A percentile compares a stretch with the other conserved stretches of the same genome.
Evolutionary conservation across 2,888 invertebrate species (phyloP).

Genomic region (Ametastegia equiseti): DNA sequence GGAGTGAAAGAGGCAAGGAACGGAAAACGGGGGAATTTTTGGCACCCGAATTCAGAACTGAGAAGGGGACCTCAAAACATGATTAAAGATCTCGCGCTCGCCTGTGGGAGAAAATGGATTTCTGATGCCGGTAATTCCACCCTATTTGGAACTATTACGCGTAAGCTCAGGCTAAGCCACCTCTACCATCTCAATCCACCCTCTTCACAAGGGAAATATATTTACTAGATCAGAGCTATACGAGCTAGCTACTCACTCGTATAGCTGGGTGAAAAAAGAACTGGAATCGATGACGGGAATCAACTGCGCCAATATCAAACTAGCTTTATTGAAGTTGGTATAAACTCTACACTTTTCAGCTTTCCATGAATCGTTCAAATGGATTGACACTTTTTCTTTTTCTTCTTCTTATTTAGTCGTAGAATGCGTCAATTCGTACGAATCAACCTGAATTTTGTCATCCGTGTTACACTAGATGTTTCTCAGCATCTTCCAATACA

Average conservation of each 20-base stretch:
- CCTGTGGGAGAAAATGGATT: conserved; percentile 71
- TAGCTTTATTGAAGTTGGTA: too few species aligned
- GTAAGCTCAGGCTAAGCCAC: conserved; percentile 67
- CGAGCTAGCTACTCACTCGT: conserved; percentile 56
- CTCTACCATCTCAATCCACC: conserved; percentile 65
- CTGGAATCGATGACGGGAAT: conserved; percentile 39
- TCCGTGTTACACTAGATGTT: too few species aligned
- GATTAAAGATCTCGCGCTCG: conserved; percentile 70
- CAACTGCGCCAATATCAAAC: not conserved
- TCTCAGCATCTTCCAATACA: too few species aligned
- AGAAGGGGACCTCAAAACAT: conserved; percentile 66
- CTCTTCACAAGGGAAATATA: conserved; percentile 62
- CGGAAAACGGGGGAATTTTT: not conserved
- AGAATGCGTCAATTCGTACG: too few species aligned
- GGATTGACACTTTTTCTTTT: too few species aligned
- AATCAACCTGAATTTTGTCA: too few species aligned
- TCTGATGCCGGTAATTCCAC: conserved; percentile 72
- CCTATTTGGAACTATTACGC: conserved; percentile 73
- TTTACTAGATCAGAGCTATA: conserved; percentile 64
- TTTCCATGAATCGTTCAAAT: not conserved
- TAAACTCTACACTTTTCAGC: not conserved
- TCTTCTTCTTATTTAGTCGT: too few species aligned
- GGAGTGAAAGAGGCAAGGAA: too few species aligned
- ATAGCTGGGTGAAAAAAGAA: conserved; percentile 40
- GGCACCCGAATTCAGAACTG: not conserved